Conservation (phyloP, 1,140 invertebrate species). For the Eupristina koningsbergeri region DNA sequence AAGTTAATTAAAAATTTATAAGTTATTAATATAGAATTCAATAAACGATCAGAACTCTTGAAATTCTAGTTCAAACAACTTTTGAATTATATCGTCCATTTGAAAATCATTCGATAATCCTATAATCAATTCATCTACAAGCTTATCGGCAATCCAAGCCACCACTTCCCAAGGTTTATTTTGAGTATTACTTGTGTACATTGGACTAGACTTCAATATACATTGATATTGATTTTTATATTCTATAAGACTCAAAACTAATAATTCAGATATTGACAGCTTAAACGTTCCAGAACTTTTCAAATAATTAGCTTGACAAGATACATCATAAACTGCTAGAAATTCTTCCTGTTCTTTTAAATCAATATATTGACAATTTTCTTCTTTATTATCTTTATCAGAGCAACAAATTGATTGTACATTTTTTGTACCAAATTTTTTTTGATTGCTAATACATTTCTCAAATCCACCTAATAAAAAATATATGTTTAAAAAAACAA, state of each 20-base stretch:
- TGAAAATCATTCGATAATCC: conserved; percentile 67
- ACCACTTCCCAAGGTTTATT: conserved; percentile 71
- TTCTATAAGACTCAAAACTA: conserved; percentile 54
- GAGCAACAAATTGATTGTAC: conserved; percentile 60
- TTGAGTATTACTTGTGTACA: conserved; percentile 67
- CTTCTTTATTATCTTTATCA: conserved; percentile 52
- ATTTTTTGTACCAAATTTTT: conserved; percentile 54
- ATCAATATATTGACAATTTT: conserved; percentile 13
- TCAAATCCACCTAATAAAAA: conserved; percentile 27
- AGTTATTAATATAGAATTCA: conserved; percentile 5
- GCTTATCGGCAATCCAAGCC: conserved; percentile 69
- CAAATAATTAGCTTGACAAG: conserved; percentile 57
- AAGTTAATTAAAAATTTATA: conserved; percentile 6
- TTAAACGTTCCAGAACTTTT: conserved; percentile 21
- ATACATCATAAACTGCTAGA: conserved; percentile 55
- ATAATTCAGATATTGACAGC: conserved; percentile 55
- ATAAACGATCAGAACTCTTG: conserved; percentile 60
- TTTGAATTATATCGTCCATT: conserved; percentile 66
- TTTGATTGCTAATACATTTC: conserved; percentile 34
- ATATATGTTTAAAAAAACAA: not conserved
- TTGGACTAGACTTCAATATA: conserved; percentile 59
- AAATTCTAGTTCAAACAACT: conserved; percentile 69
- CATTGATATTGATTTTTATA: conserved; percentile 61
- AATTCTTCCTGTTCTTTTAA: not conserved
- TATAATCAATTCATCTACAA: conserved; percentile 66